Conservation (phyloP, 2,888 invertebrate genomes). For the Dynastes grantii region DNA sequence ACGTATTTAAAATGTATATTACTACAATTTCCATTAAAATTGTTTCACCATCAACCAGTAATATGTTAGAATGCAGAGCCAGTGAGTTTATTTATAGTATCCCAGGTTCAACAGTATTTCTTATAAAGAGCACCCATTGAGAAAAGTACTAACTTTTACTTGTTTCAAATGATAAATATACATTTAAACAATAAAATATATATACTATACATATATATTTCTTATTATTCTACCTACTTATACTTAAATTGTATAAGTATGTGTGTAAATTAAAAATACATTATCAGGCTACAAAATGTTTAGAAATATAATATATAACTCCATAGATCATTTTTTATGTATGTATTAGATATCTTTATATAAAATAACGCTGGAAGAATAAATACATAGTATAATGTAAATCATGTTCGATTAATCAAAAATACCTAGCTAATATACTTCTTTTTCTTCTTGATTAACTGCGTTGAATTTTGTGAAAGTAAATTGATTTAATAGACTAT, state of each 20-base stretch:
- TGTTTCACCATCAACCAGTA: neutral
- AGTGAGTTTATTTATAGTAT: neutral
- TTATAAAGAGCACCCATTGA: constrained; percentile 37
- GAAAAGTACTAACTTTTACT: constrained; percentile 12
- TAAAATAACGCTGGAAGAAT: constrained; percentile 20
- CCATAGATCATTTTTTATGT: constrained; percentile 10
- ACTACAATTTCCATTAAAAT: neutral
- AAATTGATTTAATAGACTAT: neutral
- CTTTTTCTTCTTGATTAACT: neutral
- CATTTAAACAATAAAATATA: constrained; percentile 41
- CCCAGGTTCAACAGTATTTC: constrained; percentile 13
- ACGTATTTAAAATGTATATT: neutral
- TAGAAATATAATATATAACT: constrained; percentile 15
- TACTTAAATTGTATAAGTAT: constrained; percentile 6
- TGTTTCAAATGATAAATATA: constrained; percentile 38
- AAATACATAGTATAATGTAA: neutral
- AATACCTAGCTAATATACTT: neutral
- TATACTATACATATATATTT: constrained; percentile 41
- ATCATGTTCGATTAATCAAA: neutral
- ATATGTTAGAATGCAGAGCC: neutral
- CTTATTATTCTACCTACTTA: constrained; percentile 10
- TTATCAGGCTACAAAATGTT: constrained; percentile 7
- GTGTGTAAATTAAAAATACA: too few species aligned
- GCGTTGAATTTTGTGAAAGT: neutral
- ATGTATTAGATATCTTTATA: constrained; percentile 17